phyloP scores from a whole-genome alignment of 2,888 invertebrate species.

The Chirona hameri region DNA sequence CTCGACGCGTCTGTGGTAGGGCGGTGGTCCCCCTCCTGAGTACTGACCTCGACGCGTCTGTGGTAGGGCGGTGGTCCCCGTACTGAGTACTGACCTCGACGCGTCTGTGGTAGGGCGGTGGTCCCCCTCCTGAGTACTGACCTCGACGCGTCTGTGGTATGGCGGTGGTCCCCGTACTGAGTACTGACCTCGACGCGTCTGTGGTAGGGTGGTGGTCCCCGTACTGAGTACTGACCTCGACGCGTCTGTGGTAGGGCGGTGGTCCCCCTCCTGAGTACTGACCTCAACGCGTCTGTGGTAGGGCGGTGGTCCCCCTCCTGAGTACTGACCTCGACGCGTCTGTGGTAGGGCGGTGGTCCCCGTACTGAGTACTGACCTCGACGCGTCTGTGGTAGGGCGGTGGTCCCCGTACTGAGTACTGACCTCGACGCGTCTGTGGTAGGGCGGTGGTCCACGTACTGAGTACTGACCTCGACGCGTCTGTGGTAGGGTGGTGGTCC shows the following conservation, averaged over 20 bases:
- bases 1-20: constrained; percentile 58
- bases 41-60: too few relatives aligned
- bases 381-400: constrained; percentile 59
- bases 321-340: too few relatives aligned
- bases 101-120: constrained; percentile 61
- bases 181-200: constrained; percentile 55
- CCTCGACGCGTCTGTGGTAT: not conserved
- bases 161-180: not conserved
- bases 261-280: constrained; percentile 23
- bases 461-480: constrained; percentile 53
- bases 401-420: too few relatives aligned
- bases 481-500: constrained; percentile 61
- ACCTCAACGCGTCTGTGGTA: constrained; percentile 58
- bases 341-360: not conserved
- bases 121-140: too few relatives aligned
- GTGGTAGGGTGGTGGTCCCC: constrained; percentile 60
- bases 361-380: constrained; percentile 48
- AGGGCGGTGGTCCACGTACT: not conserved
- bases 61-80: not conserved
- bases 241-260: not conserved
- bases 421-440: not conserved
- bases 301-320: too few relatives aligned
- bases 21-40: too few relatives aligned
- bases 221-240: too few relatives aligned
- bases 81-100: constrained; percentile 50